phyloP scores from a whole-genome alignment of 2,113 vertebrate species.

The Oryzias melastigma region DNA sequence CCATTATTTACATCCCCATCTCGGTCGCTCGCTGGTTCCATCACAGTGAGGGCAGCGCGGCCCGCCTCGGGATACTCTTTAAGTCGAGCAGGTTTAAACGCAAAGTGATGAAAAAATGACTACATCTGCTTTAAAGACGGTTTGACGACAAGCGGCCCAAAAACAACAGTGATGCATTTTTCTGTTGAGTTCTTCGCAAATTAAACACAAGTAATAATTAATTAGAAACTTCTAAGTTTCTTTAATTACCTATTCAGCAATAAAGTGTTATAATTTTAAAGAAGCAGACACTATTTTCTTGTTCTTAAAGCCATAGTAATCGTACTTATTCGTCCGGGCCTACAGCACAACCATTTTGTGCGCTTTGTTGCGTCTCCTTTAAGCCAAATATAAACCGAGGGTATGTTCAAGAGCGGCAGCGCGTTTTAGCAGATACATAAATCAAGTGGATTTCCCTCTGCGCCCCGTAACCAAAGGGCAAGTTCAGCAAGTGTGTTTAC shows the following conservation, averaged over 20 bases:
- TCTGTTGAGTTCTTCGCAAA: slow-evolving; percentile 50
- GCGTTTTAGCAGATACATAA: slow-evolving; percentile 19
- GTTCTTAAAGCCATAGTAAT: slow-evolving; percentile 83
- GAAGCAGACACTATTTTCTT: slow-evolving; percentile 74
- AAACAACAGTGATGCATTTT: slow-evolving; percentile 70
- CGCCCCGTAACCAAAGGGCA: fast-evolving
- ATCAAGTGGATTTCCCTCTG: slow-evolving; percentile 34
- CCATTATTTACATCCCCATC: slow-evolving; percentile 58
- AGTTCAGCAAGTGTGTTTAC: background rate
- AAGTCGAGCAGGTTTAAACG: slow-evolving; percentile 47
- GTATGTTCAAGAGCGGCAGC: slow-evolving; percentile 36
- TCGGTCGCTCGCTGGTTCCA: slow-evolving; percentile 68
- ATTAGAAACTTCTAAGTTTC: slow-evolving; percentile 65
- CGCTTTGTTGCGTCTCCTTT: slow-evolving; percentile 85
- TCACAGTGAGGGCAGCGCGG: slow-evolving; percentile 42
- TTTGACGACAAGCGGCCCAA: slow-evolving; percentile 68
- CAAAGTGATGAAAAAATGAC: slow-evolving; percentile 37
- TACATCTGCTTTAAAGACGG: slow-evolving; percentile 55
- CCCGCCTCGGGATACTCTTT: slow-evolving; percentile 16
- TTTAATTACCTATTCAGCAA: slow-evolving; percentile 70
- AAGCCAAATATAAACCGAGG: slow-evolving; percentile 72
- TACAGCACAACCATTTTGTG: slow-evolving; percentile 60
- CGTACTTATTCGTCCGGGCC: slow-evolving; percentile 59
- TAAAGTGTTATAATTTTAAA: slow-evolving; percentile 76
- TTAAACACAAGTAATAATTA: slow-evolving; percentile 54